phyloP scores from a whole-genome alignment of 2,888 invertebrate genomes.

The Sturmia bella region DNA sequence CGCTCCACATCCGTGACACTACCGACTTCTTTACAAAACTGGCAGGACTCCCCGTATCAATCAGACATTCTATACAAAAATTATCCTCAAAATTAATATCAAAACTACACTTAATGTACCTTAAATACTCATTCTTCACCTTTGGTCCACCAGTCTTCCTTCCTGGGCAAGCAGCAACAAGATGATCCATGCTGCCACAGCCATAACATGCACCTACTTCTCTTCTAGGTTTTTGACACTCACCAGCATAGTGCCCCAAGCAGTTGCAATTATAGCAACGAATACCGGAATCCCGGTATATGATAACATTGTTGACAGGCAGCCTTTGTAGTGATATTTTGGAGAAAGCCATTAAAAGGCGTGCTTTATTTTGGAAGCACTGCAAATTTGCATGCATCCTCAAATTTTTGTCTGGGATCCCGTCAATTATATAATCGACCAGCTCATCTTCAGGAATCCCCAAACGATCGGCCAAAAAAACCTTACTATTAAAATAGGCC shows the following conservation, averaged over 20 bases:
- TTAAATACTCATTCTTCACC: slow-evolving; percentile 24
- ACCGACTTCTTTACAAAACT: slow-evolving; percentile 28
- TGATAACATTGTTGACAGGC: background rate
- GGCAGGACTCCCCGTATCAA: slow-evolving; percentile 26
- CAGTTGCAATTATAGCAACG: too few relatives aligned
- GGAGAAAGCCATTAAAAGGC: slow-evolving; percentile 56
- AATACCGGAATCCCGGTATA: background rate
- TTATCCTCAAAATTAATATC: background rate
- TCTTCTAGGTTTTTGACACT: background rate
- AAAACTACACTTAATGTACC: slow-evolving; percentile 18
- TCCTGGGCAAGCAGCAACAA: background rate
- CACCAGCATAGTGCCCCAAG: too few relatives aligned
- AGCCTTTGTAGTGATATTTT: slow-evolving; percentile 8
- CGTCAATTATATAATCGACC: too few relatives aligned
- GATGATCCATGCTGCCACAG: slow-evolving; percentile 16
- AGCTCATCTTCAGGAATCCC: too few relatives aligned
- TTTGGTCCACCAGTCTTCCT: background rate
- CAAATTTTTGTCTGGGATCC: slow-evolving; percentile 56
- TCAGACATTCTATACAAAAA: slow-evolving; percentile 39
- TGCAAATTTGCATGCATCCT: slow-evolving; percentile 58
- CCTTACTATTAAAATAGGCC: slow-evolving; percentile 60
- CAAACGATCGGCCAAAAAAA: slow-evolving; percentile 36
- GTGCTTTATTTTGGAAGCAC: slow-evolving; percentile 33
- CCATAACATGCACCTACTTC: slow-evolving; percentile 24
- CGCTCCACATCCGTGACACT: background rate